These are phyloP conservation scores for Ophion ventricosus DNA, from an alignment of 2,888 invertebrate genomes.

Conservation along the genomic window DNA sequence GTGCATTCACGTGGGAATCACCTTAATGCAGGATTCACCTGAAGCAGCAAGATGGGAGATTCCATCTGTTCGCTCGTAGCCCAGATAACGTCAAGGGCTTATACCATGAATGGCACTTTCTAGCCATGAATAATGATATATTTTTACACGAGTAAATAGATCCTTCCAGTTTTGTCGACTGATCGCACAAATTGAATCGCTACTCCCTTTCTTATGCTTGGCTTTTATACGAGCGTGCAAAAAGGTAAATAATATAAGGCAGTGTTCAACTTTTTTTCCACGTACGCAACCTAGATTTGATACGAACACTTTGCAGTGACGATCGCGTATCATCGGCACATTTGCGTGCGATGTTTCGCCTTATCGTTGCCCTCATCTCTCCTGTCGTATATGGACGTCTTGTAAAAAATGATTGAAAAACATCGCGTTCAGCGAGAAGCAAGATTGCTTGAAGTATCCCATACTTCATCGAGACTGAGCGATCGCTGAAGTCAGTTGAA, in stretches of 20 bases:
- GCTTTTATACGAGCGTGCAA: not conserved
- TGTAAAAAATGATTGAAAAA: no score
- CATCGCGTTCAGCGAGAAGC: no score
- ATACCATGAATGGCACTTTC: no score
- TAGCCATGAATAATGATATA: no score
- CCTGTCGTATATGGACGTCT: no score
- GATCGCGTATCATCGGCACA: not conserved
- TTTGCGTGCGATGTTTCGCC: not conserved
- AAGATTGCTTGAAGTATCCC: no score
- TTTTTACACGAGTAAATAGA: no score
- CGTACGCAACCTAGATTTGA: not conserved
- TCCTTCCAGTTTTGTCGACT: no score
- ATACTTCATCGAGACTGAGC: no score
- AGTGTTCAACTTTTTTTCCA: not conserved
- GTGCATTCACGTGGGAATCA: not conserved
- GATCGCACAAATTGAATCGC: not conserved
- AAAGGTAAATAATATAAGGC: not conserved
- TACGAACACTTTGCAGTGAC: not conserved
- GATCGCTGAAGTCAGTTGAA: no score
- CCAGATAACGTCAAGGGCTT: not conserved
- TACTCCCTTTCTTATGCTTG: not conserved
- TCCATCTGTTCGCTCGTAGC: not conserved
- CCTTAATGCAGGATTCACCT: not conserved
- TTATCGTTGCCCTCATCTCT: no score
- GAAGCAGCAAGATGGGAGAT: not conserved